Evolutionary conservation across 2,888 invertebrate species (phyloP), one percentile per base, ranked within the genome.

Genomic region (Tromatobia lineatoria): DNA sequence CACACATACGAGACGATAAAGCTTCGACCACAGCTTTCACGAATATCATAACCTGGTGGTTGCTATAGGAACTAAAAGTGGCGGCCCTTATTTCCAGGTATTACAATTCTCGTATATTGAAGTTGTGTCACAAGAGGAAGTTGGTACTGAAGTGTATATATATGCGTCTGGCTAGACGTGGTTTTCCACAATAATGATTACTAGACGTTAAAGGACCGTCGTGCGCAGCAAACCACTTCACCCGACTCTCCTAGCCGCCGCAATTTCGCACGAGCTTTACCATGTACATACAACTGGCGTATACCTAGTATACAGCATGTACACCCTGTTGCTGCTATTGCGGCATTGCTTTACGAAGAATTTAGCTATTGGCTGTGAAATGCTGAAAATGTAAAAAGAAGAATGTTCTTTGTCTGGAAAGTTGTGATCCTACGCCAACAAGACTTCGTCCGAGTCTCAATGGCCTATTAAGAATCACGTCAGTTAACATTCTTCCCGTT

Each of bases 311-410:
- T 20, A 29, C 15, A 50, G 47, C 42, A 71, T 25, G 38, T 45
- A 47, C 57, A 57, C 73, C 73, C 73, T 73, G 73, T 59, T 73
- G 73, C 73, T 73, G 73, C 59, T 13, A 13, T 59, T 61, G 29
- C 59, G 47, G 73, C 23, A 18, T 15, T 59, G 45, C 59, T 59
- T 64, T 11, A 38, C 10, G 38, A 64, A 64, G 34, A 64, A 20
- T 64, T 64, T 18, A 64, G 11, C 29, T 29, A 59, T 59, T 29
- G 59, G 15, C 59, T 29, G 6, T n/a, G 13, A 25, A 59, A 29
- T 15, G 29, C n/a, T 15, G 25, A 15, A 59, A 59, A 59, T 4
- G 25, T 29, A 59, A 4, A 25, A 29, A 29, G 10, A 23, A 57
- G 8, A 57, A 57, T 23, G 11, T 1, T 15, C 59, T n/a, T 25